These are phyloP conservation scores for Oreochromis aureus DNA, from an alignment of 2,113 vertebrate genomes.

Conservation along the genomic window DNA sequence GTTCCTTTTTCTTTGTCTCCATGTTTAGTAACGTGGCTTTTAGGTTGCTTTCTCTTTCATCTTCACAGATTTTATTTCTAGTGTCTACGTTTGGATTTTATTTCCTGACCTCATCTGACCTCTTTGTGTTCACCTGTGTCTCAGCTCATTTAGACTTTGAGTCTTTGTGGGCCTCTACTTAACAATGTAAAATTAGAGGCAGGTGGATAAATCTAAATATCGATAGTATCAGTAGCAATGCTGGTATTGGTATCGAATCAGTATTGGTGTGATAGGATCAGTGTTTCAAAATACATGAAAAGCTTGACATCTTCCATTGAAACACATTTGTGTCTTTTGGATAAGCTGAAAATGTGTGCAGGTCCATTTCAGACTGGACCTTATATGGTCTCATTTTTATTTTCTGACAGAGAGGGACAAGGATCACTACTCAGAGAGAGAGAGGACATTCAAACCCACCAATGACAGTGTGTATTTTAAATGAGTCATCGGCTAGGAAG, in stretches of 20 bases:
- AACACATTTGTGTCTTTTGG: not conserved
- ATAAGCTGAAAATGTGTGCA: not conserved
- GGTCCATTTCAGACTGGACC: not conserved
- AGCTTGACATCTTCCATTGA: not conserved
- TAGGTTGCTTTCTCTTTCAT: too few relatives aligned
- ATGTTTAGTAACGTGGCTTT: too few relatives aligned
- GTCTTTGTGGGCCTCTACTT: not conserved
- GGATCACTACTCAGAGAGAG: not conserved
- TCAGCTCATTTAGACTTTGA: not conserved
- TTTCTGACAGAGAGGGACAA: not conserved
- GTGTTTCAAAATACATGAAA: not conserved
- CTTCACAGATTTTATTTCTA: too few relatives aligned
- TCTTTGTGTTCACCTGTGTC: too few relatives aligned
- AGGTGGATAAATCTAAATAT: too few relatives aligned
- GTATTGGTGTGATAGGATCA: not conserved
- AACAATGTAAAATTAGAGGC: not conserved
- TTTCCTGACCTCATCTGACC: too few relatives aligned
- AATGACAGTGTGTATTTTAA: not conserved
- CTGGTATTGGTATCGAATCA: not conserved
- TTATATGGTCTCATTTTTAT: not conserved
- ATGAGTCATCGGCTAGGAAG: not conserved
- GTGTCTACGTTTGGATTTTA: too few relatives aligned
- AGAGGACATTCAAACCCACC: not conserved
- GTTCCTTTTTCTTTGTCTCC: too few relatives aligned
- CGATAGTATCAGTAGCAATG: not conserved